Base-by-base conservation (phyloP, 2,888 invertebrate genomes). In the Autographa pulchrina region DNA sequence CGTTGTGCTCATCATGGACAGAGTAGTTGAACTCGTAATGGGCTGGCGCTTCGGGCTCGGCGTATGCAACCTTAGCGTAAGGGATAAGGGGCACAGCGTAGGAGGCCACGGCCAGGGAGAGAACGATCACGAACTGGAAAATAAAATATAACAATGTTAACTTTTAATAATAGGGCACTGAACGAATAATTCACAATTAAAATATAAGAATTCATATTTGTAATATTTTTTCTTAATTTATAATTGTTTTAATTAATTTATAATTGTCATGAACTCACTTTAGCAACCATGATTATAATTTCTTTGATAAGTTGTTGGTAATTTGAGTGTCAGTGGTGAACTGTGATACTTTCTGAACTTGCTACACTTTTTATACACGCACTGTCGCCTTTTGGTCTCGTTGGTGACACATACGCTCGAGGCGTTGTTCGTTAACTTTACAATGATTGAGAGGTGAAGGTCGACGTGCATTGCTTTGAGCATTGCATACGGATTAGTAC, bases 11-110 rank as follows among this genome's bases (percentile, higher is more conserved):
- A 78, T 96, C 96, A 72, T 94, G 93, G 64, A 96, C 94, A 65
- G 94, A 93, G 90, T 96, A 96, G 38, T 89, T 86, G 90, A 91
- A 95, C 60, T 94, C 93, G 88, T 95, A 95, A 75, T 94, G 90
- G 8, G 94, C 94, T 32, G 94, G 94, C 2, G 89, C 90, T 75
- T 93, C 92, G 11, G 87, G 87, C 65, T 94, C 91, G 0, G 91
- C 92, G 85, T 94, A 92, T 18, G 91, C 91, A 43, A 91, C 84
- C 75, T 94, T 92, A 64, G 88, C 81, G 52, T 90, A 81, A 32
- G 93, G 92, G 62, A 90, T 62, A 14, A 83, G 48, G 31, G 88
- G 31, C 68, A 78, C 78, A 35, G 91, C 91, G 43, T 85, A 86
- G 48, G 88, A 90, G 58, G 85, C 88, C 56, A 84, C 89, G 11